phyloP scores from a whole-genome alignment of 2,888 invertebrate genomes.

The Harpalus rubripes region DNA sequence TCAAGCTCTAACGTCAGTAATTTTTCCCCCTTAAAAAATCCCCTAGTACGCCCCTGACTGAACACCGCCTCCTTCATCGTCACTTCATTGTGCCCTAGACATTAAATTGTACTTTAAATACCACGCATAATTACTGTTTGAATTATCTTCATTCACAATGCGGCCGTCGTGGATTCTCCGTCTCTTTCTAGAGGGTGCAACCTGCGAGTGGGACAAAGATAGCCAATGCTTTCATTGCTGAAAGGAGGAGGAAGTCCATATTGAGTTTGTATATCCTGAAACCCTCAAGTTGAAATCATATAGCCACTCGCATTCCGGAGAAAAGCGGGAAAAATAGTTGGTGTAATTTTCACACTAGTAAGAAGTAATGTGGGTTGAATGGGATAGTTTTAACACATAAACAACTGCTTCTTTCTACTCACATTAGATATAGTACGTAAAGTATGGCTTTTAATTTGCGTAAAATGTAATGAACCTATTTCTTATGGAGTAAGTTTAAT shows the following conservation, averaged over 20 bases:
- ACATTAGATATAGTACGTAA: too few species aligned
- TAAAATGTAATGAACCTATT: too few species aligned
- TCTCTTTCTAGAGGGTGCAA: not conserved
- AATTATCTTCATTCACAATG: slow-evolving; percentile 52
- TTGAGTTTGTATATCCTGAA: slow-evolving; percentile 52
- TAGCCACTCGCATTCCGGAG: slow-evolving; percentile 2
- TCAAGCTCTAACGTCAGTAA: not conserved
- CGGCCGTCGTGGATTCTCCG: not conserved
- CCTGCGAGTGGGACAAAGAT: not conserved
- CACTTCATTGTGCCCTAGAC: slow-evolving; percentile 55
- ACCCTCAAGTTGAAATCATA: slow-evolving; percentile 27
- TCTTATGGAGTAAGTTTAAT: too few species aligned
- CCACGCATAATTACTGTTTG: slow-evolving; percentile 60
- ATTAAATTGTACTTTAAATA: slow-evolving; percentile 62
- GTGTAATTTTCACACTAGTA: not conserved
- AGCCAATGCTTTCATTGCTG: slow-evolving; percentile 29
- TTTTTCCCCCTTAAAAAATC: not conserved
- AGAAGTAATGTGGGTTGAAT: too few species aligned
- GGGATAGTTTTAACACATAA: too few species aligned
- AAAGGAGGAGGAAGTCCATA: slow-evolving; percentile 47
- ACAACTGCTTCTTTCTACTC: too few species aligned
- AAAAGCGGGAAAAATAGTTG: not conserved
- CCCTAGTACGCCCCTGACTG: slow-evolving; percentile 9
- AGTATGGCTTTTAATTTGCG: too few species aligned
- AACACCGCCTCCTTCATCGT: slow-evolving; percentile 29